phyloP scores from a whole-genome alignment of 2,888 invertebrate genomes.

The Brachylomia viminalis region DNA sequence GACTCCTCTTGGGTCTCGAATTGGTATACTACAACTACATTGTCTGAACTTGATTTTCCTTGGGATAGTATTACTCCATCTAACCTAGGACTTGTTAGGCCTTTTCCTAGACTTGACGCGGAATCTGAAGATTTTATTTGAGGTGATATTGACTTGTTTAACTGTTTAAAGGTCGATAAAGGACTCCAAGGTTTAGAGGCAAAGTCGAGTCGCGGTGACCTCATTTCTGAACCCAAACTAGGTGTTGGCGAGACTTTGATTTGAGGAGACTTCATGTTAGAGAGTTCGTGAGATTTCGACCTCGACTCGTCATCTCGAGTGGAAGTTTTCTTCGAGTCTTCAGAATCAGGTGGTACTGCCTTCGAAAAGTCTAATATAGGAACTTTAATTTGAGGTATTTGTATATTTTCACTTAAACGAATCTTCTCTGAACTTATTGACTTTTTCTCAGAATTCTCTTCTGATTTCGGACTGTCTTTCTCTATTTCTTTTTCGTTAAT shows the following conservation, averaged over 20 bases:
- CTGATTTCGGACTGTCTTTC: conserved; percentile 73
- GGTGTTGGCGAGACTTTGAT: conserved; percentile 82
- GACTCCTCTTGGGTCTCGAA: conserved; percentile 84
- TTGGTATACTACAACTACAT: conserved; percentile 87
- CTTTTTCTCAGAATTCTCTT: conserved; percentile 78
- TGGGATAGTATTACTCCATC: conserved; percentile 87
- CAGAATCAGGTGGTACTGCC: conserved; percentile 79
- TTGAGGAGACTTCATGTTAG: conserved; percentile 75
- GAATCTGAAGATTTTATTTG: conserved; percentile 83
- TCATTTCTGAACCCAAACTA: conserved; percentile 77
- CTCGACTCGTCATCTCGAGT: conserved; percentile 76
- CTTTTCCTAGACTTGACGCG: conserved; percentile 78
- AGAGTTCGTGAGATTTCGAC: conserved; percentile 67
- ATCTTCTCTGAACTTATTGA: conserved; percentile 76
- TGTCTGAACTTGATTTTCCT: conserved; percentile 85
- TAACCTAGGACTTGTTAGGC: conserved; percentile 82
- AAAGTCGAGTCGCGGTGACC: conserved; percentile 82
- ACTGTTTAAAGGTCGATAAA: conserved; percentile 82
- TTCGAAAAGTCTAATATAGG: conserved; percentile 83
- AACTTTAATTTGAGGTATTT: conserved; percentile 85
- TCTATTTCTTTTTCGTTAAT: conserved; percentile 77
- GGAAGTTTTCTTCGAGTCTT: conserved; percentile 79
- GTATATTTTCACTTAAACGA: conserved; percentile 71
- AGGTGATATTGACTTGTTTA: conserved; percentile 77
- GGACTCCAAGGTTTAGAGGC: conserved; percentile 83